These are phyloP conservation scores for Xestia rhomboidea DNA, from an alignment of 2,888 invertebrate genomes.

Conservation along the genomic window DNA sequence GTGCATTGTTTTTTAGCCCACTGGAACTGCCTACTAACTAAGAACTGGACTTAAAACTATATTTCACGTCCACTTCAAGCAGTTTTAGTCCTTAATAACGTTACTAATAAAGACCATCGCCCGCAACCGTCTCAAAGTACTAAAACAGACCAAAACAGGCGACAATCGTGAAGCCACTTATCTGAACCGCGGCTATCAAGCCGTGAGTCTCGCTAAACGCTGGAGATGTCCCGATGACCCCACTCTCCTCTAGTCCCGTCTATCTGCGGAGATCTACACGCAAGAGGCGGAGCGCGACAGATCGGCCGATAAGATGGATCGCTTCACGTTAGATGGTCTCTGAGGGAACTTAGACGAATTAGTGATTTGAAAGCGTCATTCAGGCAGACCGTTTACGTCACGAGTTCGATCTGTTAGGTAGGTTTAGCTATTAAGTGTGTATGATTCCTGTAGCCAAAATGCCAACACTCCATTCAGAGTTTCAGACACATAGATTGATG, in stretches of 20 bases:
- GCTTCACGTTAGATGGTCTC: conserved; percentile 4
- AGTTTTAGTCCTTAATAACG: not conserved
- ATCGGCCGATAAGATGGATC: conserved; percentile 33
- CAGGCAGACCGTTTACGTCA: not conserved
- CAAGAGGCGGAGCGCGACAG: conserved; percentile 52
- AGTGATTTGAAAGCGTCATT: not conserved
- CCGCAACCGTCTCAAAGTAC: not conserved
- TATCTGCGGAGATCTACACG: conserved; percentile 53
- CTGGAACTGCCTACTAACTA: not conserved
- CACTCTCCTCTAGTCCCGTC: conserved; percentile 10
- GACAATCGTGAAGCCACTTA: conserved; percentile 37
- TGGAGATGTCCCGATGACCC: conserved; percentile 53
- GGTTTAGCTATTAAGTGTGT: not conserved
- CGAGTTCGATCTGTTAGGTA: not conserved
- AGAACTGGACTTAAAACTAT: not conserved
- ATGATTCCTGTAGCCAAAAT: not conserved
- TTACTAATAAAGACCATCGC: not conserved
- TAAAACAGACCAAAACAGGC: not conserved
- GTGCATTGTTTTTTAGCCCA: not conserved
- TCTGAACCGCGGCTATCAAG: conserved; percentile 35
- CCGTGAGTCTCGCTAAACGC: conserved; percentile 30
- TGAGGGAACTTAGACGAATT: not conserved
- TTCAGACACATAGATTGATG: not conserved
- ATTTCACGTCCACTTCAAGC: not conserved
- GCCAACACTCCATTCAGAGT: not conserved